A percentile compares a stretch with the other conserved stretches of the same genome.
These are phyloP conservation scores for Drosophila nebulosa DNA, from an alignment of 1,140 invertebrate genomes.

Conservation along the genomic window DNA sequence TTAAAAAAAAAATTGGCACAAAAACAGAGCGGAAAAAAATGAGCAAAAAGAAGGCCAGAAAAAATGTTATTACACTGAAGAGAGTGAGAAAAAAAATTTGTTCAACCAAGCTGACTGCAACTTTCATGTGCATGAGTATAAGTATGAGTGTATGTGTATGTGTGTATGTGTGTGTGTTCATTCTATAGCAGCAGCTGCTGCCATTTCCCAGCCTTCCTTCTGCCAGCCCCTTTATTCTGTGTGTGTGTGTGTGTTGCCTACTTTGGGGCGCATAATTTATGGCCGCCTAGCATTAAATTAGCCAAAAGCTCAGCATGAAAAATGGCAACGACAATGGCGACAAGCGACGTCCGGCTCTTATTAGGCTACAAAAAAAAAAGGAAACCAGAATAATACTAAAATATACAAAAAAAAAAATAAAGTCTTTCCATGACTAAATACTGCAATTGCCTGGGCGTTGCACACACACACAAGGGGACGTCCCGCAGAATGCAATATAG, in stretches of 20 bases:
- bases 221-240: conserved; percentile 22
- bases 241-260: conserved; percentile 40
- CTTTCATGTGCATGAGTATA: conserved; percentile 48
- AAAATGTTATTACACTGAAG: conserved; percentile 67
- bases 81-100: conserved; percentile 53
- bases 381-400: not conserved
- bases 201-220: conserved; percentile 59
- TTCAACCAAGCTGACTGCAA: conserved; percentile 60
- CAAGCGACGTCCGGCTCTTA: conserved; percentile 69
- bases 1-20: conserved; percentile 57
- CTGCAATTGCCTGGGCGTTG: conserved; percentile 22
- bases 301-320: conserved; percentile 75
- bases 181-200: conserved; percentile 63
- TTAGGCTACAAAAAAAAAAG: conserved; percentile 32
- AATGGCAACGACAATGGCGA: conserved; percentile 53
- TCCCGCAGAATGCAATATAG: conserved; percentile 2
- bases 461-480: conserved; percentile 32
- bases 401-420: not conserved
- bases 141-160: conserved; percentile 12
- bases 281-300: conserved; percentile 73
- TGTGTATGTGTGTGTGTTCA: conserved; percentile 6
- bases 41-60: conserved; percentile 4
- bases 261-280: conserved; percentile 71
- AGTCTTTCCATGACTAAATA: not conserved
- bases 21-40: conserved; percentile 53